Conservation (phyloP, 2,797 vertebrate genomes). For the Aplochiton taeniatus region DNA sequence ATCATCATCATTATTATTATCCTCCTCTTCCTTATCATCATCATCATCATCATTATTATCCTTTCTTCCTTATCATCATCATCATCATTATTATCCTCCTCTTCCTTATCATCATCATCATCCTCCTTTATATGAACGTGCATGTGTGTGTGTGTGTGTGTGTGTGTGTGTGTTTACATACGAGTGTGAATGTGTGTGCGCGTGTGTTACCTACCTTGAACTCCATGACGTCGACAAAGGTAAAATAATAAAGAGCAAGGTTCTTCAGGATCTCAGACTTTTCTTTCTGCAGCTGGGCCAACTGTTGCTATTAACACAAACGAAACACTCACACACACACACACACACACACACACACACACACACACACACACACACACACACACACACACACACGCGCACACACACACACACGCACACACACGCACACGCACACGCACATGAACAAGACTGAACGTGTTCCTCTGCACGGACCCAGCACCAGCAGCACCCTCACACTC, state of each 20-base stretch:
- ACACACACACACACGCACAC: too few species aligned
- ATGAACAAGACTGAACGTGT: too few species aligned
- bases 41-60: neutral
- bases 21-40: neutral
- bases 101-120: neutral
- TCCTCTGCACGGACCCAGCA: too few species aligned
- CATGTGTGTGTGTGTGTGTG: neutral
- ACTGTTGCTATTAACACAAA: constrained; percentile 90
- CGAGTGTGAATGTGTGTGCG: neutral
- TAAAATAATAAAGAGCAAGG: constrained; percentile 97
- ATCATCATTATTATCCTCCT: too few species aligned
- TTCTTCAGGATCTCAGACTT: constrained; percentile 99
- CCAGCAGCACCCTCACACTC: too few species aligned
- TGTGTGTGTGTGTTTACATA: neutral
- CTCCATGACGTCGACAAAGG: constrained; percentile 99
- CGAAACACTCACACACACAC: too few species aligned
- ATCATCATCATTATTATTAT: neutral
- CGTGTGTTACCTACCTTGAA: constrained; percentile 84
- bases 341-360: too few species aligned
- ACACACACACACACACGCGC: too few species aligned
- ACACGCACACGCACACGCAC: too few species aligned
- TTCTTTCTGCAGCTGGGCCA: constrained; percentile 97
- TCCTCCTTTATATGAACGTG: too few species aligned
- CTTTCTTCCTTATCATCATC: too few species aligned
- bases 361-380: too few species aligned